Evolutionary conservation across 2,888 invertebrate species (phyloP).

Genomic region (Galerucella calmariensis): DNA sequence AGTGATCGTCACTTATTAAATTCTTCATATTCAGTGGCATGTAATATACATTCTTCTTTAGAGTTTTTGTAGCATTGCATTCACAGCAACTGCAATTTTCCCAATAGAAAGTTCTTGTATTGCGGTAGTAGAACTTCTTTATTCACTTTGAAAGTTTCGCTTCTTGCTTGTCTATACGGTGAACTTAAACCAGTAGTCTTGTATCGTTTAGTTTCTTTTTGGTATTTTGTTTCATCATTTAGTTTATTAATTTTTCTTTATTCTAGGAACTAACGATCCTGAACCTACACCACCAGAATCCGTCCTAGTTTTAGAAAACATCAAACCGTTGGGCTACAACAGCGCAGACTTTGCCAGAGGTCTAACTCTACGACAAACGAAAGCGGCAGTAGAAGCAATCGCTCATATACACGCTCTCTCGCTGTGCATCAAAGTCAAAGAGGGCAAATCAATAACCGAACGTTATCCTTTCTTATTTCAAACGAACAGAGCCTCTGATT

Average conservation of each 20-base stretch:
- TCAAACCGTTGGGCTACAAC: constrained; percentile 73
- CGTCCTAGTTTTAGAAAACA: constrained; percentile 80
- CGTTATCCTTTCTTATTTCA: constrained; percentile 79
- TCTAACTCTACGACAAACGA: constrained; percentile 73
- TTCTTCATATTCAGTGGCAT: too few species aligned
- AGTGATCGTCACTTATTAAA: too few species aligned
- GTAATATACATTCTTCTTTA: too few species aligned
- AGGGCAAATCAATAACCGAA: constrained; percentile 67
- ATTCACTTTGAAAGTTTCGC: too few species aligned
- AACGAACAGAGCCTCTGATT: constrained; percentile 81
- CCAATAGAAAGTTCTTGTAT: too few species aligned
- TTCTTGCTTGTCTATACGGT: too few species aligned
- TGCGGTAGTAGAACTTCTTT: too few species aligned
- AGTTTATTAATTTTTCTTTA: constrained; percentile 8
- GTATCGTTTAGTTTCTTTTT: too few species aligned
- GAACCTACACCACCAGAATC: constrained; percentile 70
- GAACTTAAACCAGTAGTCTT: too few species aligned
- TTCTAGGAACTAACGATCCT: constrained; percentile 59
- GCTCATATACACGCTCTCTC: constrained; percentile 81
- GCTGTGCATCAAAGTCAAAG: constrained; percentile 71
- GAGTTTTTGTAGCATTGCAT: too few species aligned
- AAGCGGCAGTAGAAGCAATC: constrained; percentile 77
- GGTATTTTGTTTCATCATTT: too few species aligned
- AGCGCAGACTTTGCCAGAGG: constrained; percentile 78
- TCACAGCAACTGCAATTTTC: too few species aligned